Evolutionary conservation across 2,797 vertebrate genomes (phyloP).

Genomic region (Halcyon badia): DNA sequence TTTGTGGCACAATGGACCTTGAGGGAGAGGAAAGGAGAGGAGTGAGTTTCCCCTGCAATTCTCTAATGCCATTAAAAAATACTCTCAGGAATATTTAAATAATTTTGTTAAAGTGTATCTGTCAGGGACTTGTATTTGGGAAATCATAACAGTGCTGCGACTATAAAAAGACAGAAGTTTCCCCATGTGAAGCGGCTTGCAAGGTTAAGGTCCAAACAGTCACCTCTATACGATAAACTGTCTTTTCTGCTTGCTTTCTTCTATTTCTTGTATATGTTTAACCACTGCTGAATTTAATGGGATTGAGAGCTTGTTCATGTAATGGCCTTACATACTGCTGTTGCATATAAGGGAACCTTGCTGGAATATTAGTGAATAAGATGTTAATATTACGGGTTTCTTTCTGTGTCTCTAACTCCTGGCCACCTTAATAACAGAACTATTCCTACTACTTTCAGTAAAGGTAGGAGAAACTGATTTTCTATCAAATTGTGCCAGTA

Average conservation of each 20-base stretch:
- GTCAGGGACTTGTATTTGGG: not conserved
- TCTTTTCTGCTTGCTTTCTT: not conserved
- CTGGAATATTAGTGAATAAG: not conserved
- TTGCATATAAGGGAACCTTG: not conserved
- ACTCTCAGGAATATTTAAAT: not conserved
- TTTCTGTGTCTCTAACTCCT: not conserved
- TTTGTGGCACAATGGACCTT: not conserved
- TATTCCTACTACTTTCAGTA: not conserved
- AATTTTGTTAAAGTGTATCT: not conserved
- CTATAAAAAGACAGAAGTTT: not conserved
- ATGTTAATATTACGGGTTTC: not conserved
- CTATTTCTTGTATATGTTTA: not conserved
- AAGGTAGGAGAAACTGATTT: not conserved
- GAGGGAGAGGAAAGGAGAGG: not conserved
- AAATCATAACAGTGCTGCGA: accelerated
- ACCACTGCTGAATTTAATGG: not conserved
- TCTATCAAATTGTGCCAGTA: not conserved
- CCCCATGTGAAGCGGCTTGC: not conserved
- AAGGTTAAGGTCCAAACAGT: not conserved
- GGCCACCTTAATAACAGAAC: not conserved
- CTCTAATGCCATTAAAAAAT: not conserved
- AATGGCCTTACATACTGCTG: not conserved
- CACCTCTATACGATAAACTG: not conserved
- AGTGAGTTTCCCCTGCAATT: not conserved
- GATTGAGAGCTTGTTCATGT: accelerated